These are phyloP conservation scores for Erebia palarica DNA, from an alignment of 2,888 invertebrate genomes.

Conservation along the genomic window DNA sequence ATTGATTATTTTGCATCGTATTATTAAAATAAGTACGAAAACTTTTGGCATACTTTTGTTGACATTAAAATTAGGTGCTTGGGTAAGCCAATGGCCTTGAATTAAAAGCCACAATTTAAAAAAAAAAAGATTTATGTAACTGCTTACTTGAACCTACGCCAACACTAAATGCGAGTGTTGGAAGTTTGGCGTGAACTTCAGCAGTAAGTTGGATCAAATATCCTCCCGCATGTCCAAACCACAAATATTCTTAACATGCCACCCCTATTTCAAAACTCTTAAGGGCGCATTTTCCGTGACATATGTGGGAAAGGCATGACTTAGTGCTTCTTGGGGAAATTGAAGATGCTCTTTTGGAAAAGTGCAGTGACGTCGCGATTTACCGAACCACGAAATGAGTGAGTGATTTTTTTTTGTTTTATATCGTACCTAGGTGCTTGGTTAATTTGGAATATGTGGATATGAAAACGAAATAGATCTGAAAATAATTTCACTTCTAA, in stretches of 20 bases:
- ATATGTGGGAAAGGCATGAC: conserved; percentile 75
- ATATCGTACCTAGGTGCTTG: neutral
- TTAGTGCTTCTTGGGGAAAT: conserved; percentile 69
- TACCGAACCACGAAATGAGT: conserved; percentile 52
- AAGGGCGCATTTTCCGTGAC: conserved; percentile 65
- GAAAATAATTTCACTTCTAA: too few relatives aligned
- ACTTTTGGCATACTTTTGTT: too few relatives aligned
- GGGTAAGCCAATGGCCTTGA: neutral
- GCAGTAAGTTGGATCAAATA: conserved; percentile 37
- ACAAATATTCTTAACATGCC: conserved; percentile 53
- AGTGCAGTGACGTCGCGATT: conserved; percentile 71
- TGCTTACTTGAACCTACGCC: neutral
- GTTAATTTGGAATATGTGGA: neutral
- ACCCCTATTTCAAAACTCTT: conserved; percentile 60
- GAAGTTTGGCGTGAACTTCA: neutral
- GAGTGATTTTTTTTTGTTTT: conserved; percentile 39
- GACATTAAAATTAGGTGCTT: too few relatives aligned
- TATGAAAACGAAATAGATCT: neutral
- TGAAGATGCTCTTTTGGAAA: conserved; percentile 67
- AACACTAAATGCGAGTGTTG: neutral
- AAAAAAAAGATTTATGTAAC: too few relatives aligned
- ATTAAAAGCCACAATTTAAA: neutral
- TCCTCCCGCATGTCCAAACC: conserved; percentile 50
- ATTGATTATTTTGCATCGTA: too few relatives aligned
- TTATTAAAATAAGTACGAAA: too few relatives aligned